Evolutionary conservation across 2,797 vertebrate genomes (phyloP), one percentile per base, ranked within the genome.

Genomic region (Enteromius anoplus): DNA sequence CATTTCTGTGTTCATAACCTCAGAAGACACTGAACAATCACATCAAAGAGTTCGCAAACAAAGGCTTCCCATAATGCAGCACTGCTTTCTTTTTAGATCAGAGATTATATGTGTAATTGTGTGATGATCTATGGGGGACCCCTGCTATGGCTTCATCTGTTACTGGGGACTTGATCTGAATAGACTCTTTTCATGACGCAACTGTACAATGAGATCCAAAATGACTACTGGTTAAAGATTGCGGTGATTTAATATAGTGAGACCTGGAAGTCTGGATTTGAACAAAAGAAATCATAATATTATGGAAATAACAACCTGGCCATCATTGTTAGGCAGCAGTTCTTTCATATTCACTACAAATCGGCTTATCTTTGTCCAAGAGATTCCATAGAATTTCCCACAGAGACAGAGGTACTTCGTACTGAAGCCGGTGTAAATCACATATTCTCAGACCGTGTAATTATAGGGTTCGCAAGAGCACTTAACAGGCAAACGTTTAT

Each of bases 21-120:
- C 72, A 47, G 49, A 78, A 84, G 72, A 71, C 69, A 69, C 88
- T 80, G 88, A 90, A 86, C 78, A 84, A 84, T 91, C 85, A 91
- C 91, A 93, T 94, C 93, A 94, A 94, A 94, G 91, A 45, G 71
- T 69, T 53, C 26, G 86, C 85, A 79, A 85, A 87, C 85, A 89
- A 86, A 90, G 89, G 88, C 86, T 83, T 88, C 87, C 90, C 88
- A 82, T 87, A 88, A 92, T 91, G 90, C 91, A 17, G 73, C 81
- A 82, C 85, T 75, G 87, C 84, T 88, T 86, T 88, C 88, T 86
- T 85, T 88, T 88, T 88, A 93, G 92, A 91, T 94, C 90, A 87
- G 37, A 86, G 86, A 86, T 90, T 90, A 88, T 89, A 90, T 87
- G 78, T 85, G 88, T 91, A 90, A 93, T 90, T 91, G 88, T 85